A percentile compares a stretch with the other conserved stretches of the same genome.
Evolutionary conservation across 2,113 vertebrate genomes (phyloP).

Genomic region (Hyaena hyaena): DNA sequence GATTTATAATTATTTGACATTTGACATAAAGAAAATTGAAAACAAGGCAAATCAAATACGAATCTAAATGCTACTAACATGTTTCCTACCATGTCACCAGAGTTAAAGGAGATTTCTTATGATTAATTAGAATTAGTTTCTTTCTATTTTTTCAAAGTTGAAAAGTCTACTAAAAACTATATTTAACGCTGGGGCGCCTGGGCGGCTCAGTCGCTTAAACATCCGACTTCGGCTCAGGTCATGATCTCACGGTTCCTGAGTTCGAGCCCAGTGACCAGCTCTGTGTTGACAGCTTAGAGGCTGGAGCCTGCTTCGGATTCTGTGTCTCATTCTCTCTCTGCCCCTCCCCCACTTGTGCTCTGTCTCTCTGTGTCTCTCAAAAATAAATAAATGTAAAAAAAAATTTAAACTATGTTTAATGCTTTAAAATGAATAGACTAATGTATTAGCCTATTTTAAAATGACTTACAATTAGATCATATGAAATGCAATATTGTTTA

Average conservation of each 20-base stretch:
- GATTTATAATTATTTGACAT: slow-evolving; percentile 30
- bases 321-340: too few species aligned
- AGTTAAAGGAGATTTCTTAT: not conserved
- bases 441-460: not conserved
- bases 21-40: slow-evolving; percentile 23
- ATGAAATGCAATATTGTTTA: not conserved
- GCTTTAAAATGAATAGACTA: not conserved
- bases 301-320: too few species aligned
- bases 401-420: not conserved
- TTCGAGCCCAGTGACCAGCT: too few species aligned
- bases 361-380: too few species aligned
- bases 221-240: too few species aligned
- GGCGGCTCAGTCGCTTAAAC: too few species aligned
- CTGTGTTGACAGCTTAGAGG: too few species aligned
- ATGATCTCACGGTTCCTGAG: too few species aligned
- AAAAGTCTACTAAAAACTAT: not conserved
- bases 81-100: not conserved
- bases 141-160: not conserved
- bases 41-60: slow-evolving; percentile 9
- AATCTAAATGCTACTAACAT: not conserved
- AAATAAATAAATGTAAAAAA: too few species aligned
- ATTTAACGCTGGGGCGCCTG: not conserved
- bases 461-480: not conserved
- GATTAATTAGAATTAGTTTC: not conserved
- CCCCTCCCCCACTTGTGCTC: too few species aligned